phyloP scores from a whole-genome alignment of 2,113 vertebrate genomes.

The Ochotona princeps region DNA sequence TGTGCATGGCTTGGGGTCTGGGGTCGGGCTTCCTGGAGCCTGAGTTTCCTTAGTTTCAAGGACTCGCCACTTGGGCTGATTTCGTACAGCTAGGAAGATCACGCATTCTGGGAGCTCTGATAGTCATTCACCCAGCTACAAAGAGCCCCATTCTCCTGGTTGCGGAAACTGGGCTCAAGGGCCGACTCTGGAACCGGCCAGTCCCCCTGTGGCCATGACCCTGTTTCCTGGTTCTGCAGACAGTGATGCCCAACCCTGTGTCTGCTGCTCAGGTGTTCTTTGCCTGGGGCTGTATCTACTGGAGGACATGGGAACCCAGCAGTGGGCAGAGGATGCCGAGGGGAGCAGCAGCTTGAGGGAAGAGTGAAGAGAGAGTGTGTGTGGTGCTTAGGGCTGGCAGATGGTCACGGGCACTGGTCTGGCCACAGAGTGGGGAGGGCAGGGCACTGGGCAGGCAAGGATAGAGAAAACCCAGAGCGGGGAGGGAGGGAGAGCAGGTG shows the following conservation, averaged over 20 bases:
- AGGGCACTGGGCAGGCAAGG: slow-evolving; percentile 31
- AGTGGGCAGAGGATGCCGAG: neutral
- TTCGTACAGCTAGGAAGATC: neutral
- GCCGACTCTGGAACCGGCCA: neutral
- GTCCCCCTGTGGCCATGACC: neutral
- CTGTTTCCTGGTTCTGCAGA: neutral
- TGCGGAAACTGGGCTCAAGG: neutral
- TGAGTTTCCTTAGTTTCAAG: slow-evolving; percentile 11
- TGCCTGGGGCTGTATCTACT: neutral
- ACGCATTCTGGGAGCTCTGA: neutral
- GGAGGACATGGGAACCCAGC: neutral
- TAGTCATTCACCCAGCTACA: neutral
- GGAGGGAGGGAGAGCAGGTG: neutral
- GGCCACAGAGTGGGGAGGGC: slow-evolving; percentile 55
- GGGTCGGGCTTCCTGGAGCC: neutral
- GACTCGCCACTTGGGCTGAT: neutral
- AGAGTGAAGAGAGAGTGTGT: slow-evolving; percentile 16
- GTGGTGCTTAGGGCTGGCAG: slow-evolving; percentile 62
- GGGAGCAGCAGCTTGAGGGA: slow-evolving; percentile 55
- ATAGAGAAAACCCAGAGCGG: neutral
- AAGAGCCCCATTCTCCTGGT: neutral
- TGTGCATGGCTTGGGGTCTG: neutral
- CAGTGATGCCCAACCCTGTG: neutral
- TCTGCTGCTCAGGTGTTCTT: neutral
- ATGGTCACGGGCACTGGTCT: slow-evolving; percentile 75